Evolutionary conservation across 2,888 invertebrate species (phyloP), one percentile per base, ranked within the genome.

Genomic region (Aphodius granarius): DNA sequence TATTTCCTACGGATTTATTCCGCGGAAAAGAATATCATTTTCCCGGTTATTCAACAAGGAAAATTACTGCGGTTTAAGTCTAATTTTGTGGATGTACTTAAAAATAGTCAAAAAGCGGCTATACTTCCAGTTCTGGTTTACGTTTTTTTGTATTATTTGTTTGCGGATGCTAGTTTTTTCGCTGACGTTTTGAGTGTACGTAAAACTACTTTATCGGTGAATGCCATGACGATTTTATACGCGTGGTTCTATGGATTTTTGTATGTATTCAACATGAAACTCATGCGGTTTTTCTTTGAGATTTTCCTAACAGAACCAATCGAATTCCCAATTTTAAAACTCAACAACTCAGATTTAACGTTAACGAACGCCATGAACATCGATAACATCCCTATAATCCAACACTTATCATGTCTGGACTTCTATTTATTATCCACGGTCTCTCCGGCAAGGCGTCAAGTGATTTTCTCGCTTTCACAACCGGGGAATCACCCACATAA

Each of bases 401-500:
- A 94, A 84, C 92, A 94, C 83, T 87, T 96, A 74, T 95, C 94
- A 5, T 94, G 93, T 78, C 89, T 93, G 77, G 95, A 95, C 85
- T 88, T 97, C 18, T 90, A 90, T 81, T 89, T 90, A 43, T 85
- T 96, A 81, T 89, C 93, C 0, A 89, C 91, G 81, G 92, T 91
- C 82, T 92, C 92, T 65, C 84, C 87, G 19, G 72, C 78, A 0
- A 18, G 68, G 22, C 89, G 96, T 71, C 85, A 88, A 79, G 88
- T 91, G 75, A 88, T 96, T 65, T 96, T 93, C 83, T 89, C 91
- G 15, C 87, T 95, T 0, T 95, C 95, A 23, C 91, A 93, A 82
- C 95, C 95, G 21, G 95, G 96, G 18, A 95, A 95, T 23, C 96
- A 96, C 86, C 95, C 97, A 0, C 93, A 94, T 83, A 95, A 95